Conservation (phyloP, 37 sponge, comb jelly and placozoan species). For the Aplysina aerophoba region DNA sequence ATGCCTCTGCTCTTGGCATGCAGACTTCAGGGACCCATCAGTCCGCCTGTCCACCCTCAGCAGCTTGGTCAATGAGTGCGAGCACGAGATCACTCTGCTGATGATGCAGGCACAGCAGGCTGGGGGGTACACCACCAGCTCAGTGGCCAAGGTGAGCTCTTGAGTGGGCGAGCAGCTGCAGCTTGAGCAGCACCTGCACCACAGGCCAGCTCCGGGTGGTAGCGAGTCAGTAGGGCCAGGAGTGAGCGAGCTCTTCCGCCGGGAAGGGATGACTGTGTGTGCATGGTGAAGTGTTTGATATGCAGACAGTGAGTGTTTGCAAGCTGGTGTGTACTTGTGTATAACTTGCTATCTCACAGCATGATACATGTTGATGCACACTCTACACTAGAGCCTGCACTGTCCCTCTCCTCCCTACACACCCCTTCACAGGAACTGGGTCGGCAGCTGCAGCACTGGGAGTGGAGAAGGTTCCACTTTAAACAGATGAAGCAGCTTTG, state of each 20-base stretch:
- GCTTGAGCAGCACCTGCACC: background rate
- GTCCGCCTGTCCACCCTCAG: background rate
- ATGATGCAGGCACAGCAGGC: slow-evolving; percentile 31
- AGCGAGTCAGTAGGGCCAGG: too few species aligned
- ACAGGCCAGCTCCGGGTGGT: too few species aligned
- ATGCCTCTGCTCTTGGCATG: background rate
- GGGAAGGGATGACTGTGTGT: too few species aligned
- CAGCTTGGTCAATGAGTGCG: slow-evolving; percentile 23
- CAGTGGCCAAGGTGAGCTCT: slow-evolving; percentile 16
- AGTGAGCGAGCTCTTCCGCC: too few species aligned
- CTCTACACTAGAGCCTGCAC: too few species aligned
- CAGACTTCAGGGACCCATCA: slow-evolving; percentile 23
- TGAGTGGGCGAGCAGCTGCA: background rate
- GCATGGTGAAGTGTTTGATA: too few species aligned
- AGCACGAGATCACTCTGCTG: slow-evolving; percentile 24
- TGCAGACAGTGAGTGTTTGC: too few species aligned
- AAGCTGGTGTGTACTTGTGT: slow-evolving; percentile 1
- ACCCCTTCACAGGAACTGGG: slow-evolving; percentile 35
- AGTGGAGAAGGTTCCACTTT: slow-evolving; percentile 39
- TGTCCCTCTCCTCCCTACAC: too few species aligned
- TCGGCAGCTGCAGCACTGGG: slow-evolving; percentile 33
- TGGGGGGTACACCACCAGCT: slow-evolving; percentile 24
- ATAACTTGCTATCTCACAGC: background rate
- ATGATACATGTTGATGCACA: background rate
- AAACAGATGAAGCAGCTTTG: slow-evolving; percentile 48